A percentile compares a stretch with the other conserved stretches of the same genome.
These are phyloP conservation scores for Botia kubotai DNA, from an alignment of 2,797 vertebrate species.

Conservation along the genomic window DNA sequence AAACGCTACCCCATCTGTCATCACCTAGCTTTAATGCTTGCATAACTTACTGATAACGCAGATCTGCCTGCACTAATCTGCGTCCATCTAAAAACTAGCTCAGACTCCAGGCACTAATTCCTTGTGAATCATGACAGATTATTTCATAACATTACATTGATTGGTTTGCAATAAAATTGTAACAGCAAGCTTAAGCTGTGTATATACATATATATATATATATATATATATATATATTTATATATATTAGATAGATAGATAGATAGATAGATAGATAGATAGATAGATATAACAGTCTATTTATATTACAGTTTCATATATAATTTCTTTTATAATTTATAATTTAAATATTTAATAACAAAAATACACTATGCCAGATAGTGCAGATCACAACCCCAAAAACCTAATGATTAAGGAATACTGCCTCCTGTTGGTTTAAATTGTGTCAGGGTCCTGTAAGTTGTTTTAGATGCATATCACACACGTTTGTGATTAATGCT, in stretches of 20 bases:
- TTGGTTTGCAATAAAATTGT: constrained; percentile 5
- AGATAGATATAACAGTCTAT: too few relatives aligned
- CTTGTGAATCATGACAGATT: constrained; percentile 34
- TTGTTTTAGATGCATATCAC: neutral
- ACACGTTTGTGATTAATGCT: neutral
- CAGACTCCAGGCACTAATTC: constrained; percentile 13
- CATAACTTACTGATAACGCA: constrained; percentile 21
- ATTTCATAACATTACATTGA: constrained; percentile 31
- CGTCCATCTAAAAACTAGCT: constrained; percentile 23
- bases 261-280: too few relatives aligned
- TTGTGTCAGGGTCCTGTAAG: neutral
- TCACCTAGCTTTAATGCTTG: constrained; percentile 5
- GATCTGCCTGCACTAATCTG: constrained; percentile 20
- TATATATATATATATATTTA: too few relatives aligned
- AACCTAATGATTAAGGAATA: neutral
- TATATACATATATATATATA: too few relatives aligned
- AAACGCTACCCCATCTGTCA: neutral
- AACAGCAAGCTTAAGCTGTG: constrained; percentile 2
- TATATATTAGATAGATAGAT: too few relatives aligned
- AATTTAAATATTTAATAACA: too few relatives aligned
- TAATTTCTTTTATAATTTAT: too few relatives aligned
- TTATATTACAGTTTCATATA: too few relatives aligned
- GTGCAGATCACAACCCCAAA: too few relatives aligned
- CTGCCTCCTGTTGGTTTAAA: neutral
- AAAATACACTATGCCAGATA: neutral